phyloP scores from a whole-genome alignment of 2,113 vertebrate genomes.

The Orthonyx spaldingii region DNA sequence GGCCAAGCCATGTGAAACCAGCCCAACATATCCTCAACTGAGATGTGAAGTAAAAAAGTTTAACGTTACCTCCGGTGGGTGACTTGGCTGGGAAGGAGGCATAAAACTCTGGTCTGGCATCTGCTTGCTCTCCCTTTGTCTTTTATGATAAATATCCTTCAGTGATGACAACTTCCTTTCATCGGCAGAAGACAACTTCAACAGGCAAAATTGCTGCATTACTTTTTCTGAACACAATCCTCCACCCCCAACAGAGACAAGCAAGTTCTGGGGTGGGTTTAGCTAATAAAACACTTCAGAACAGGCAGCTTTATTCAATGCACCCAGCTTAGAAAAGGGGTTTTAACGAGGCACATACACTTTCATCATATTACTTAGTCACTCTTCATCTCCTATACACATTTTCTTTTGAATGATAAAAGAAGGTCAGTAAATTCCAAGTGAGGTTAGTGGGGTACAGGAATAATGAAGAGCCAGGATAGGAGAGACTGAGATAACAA shows the following conservation, averaged over 20 bases:
- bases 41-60: neutral
- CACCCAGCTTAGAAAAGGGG: neutral
- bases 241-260: neutral
- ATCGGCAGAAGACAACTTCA: constrained; percentile 70
- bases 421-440: neutral
- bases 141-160: constrained; percentile 87
- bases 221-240: neutral
- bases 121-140: constrained; percentile 75
- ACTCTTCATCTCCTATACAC: neutral
- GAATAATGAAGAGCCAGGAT: neutral
- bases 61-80: constrained; percentile 80
- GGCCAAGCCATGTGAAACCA: neutral
- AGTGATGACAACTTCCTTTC: constrained; percentile 74
- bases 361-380: neutral
- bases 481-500: neutral
- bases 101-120: constrained; percentile 70
- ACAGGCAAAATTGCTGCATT: constrained; percentile 19
- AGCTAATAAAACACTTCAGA: neutral
- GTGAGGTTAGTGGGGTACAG: neutral
- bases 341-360: neutral
- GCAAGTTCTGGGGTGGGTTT: neutral
- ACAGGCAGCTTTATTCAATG: neutral
- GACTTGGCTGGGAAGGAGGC: constrained; percentile 65
- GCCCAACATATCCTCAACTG: neutral
- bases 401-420: neutral